Evolutionary conservation across 2,797 vertebrate species (phyloP).

Genomic region (Poecilia wingei): DNA sequence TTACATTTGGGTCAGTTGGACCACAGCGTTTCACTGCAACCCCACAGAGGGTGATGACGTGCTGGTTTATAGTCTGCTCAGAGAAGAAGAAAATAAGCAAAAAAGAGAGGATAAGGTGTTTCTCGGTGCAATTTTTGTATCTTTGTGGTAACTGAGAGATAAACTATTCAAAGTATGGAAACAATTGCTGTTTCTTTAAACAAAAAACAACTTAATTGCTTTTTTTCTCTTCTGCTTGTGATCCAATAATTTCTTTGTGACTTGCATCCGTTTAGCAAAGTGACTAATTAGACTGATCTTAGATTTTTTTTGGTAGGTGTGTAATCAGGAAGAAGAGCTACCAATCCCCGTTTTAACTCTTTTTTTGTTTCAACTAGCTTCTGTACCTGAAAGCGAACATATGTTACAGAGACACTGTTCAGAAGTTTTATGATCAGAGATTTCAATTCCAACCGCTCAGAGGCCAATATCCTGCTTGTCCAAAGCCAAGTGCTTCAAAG

Average conservation of each 20-base stretch:
- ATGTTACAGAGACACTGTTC: neutral
- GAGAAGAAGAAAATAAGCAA: neutral
- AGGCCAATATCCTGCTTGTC: conserved; percentile 10
- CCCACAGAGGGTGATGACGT: neutral
- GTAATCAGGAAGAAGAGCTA: neutral
- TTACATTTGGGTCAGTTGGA: neutral
- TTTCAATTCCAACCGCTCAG: conserved; percentile 3
- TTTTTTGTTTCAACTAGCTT: conserved; percentile 1
- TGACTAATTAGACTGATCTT: conserved; percentile 24
- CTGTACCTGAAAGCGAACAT: neutral
- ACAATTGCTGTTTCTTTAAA: neutral
- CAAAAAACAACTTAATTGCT: neutral
- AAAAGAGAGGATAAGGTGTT: neutral
- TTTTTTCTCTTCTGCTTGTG: neutral
- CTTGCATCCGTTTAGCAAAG: conserved; percentile 13
- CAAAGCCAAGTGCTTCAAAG: conserved; percentile 13
- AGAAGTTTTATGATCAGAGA: conserved; percentile 10
- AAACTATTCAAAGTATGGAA: neutral
- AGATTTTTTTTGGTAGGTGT: neutral
- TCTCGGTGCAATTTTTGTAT: neutral
- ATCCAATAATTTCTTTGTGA: neutral
- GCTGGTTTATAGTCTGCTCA: neutral
- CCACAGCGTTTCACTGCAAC: neutral
- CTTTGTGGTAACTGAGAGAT: neutral
- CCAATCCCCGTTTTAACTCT: neutral